Evolutionary conservation across 1,140 invertebrate species (phyloP).

Genomic region (Rhyzopertha dominica): DNA sequence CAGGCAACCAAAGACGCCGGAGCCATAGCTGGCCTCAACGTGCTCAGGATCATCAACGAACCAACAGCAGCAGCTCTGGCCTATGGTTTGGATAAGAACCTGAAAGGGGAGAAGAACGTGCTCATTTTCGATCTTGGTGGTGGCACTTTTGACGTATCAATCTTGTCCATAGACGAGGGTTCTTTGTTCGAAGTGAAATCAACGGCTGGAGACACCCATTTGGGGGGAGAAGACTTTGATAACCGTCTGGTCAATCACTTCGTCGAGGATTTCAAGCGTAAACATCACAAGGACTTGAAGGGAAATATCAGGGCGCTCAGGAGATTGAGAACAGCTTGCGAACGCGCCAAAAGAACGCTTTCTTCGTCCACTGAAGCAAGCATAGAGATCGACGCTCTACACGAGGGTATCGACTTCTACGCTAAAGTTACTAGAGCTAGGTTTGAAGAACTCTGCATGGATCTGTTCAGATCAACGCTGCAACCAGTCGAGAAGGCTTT

Average conservation of each 20-base stretch:
- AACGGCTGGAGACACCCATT: slow-evolving; percentile 68
- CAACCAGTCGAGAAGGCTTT: slow-evolving; percentile 68
- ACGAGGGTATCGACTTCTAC: slow-evolving; percentile 79
- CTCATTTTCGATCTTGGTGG: slow-evolving; percentile 72
- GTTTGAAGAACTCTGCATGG: slow-evolving; percentile 83
- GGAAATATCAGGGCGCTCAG: slow-evolving; percentile 71
- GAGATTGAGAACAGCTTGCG: slow-evolving; percentile 69
- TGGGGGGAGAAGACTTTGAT: slow-evolving; percentile 81
- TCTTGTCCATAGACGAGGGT: slow-evolving; percentile 81
- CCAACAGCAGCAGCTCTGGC: slow-evolving; percentile 78
- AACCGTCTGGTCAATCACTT: slow-evolving; percentile 73
- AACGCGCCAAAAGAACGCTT: slow-evolving; percentile 63
- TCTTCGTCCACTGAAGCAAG: slow-evolving; percentile 65
- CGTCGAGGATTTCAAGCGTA: slow-evolving; percentile 74
- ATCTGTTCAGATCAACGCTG: slow-evolving; percentile 67
- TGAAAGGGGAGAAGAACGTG: slow-evolving; percentile 73
- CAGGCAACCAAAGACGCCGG: slow-evolving; percentile 59
- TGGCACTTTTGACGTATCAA: slow-evolving; percentile 80
- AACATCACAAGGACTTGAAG: slow-evolving; percentile 73
- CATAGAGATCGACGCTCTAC: slow-evolving; percentile 70
- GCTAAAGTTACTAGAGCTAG: slow-evolving; percentile 77
- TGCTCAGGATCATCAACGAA: slow-evolving; percentile 79
- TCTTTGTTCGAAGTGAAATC: slow-evolving; percentile 73
- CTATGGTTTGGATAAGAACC: slow-evolving; percentile 79
- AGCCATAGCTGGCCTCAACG: slow-evolving; percentile 68